Evolutionary conservation across 1,140 invertebrate genomes (phyloP).

Genomic region (Acromyrmex echinatior): DNA sequence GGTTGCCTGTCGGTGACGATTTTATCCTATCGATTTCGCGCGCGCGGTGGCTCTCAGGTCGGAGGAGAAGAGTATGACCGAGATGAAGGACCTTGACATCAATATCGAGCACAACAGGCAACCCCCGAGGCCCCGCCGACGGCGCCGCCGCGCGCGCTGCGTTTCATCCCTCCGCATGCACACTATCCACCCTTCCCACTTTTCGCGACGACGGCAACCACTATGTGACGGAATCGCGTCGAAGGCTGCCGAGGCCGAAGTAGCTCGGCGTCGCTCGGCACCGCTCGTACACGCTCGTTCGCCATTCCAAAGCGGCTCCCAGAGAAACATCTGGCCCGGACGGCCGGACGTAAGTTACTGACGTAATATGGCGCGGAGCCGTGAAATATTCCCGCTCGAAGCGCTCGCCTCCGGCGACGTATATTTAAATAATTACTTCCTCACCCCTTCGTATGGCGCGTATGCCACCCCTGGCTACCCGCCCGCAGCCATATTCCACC

Average conservation of each 20-base stretch:
- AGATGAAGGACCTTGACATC: slow-evolving; percentile 80
- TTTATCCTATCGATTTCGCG: slow-evolving; percentile 79
- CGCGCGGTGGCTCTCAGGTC: slow-evolving; percentile 51
- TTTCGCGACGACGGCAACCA: not conserved
- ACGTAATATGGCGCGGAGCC: slow-evolving; percentile 79
- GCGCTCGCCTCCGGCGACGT: slow-evolving; percentile 67
- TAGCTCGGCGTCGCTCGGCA: slow-evolving; percentile 66
- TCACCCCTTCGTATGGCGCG: slow-evolving; percentile 20
- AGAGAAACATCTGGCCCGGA: slow-evolving; percentile 81
- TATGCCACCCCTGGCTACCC: not conserved
- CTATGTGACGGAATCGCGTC: slow-evolving; percentile 62
- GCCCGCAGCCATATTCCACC: slow-evolving; percentile 44
- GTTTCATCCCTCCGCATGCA: slow-evolving; percentile 39
- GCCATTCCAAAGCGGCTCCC: slow-evolving; percentile 66
- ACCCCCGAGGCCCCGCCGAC: slow-evolving; percentile 47
- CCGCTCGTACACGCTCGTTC: slow-evolving; percentile 67
- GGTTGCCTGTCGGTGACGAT: slow-evolving; percentile 70
- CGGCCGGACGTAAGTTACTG: slow-evolving; percentile 79
- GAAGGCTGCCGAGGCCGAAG: slow-evolving; percentile 37
- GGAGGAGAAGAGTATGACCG: slow-evolving; percentile 71
- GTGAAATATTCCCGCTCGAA: slow-evolving; percentile 80
- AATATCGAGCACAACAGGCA: slow-evolving; percentile 74
- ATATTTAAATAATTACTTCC: slow-evolving; percentile 79
- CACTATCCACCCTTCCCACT: slow-evolving; percentile 16
- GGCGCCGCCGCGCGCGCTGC: slow-evolving; percentile 13